phyloP scores from a whole-genome alignment of 2,888 invertebrate genomes.

The Caenorhabditis zanzibari region DNA sequence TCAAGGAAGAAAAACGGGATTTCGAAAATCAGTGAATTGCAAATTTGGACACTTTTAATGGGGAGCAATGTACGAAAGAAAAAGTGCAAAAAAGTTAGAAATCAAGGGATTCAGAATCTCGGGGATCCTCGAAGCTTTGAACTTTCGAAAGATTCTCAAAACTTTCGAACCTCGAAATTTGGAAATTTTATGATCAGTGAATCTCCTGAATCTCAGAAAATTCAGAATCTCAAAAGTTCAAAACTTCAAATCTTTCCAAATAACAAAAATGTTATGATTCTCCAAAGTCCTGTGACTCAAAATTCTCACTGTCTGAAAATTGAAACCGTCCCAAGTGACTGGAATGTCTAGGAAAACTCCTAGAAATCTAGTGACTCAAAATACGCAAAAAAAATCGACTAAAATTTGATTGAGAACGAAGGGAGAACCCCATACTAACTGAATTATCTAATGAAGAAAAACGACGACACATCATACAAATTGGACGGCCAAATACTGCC shows the following conservation, averaged over 20 bases:
- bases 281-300: no score
- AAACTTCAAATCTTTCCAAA: no score
- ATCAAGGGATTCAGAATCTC: no score
- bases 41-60: background rate
- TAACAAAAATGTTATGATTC: no score
- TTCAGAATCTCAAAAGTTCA: background rate
- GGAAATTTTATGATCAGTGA: no score
- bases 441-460: background rate
- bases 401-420: background rate
- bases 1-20: background rate
- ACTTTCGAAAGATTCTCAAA: no score
- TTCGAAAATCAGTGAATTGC: constrained; percentile 22
- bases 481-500: background rate
- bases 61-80: background rate
- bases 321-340: no score
- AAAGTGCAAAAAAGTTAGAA: background rate
- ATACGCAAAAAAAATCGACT: background rate
- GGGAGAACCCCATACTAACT: background rate
- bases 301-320: no score
- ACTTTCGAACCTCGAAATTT: no score
- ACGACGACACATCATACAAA: background rate
- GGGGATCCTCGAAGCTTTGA: no score
- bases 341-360: no score
- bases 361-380: background rate
- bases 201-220: no score